Evolutionary conservation across 2,113 vertebrate species (phyloP), one percentile per base, ranked within the genome.

Genomic region (Gobius niger): DNA sequence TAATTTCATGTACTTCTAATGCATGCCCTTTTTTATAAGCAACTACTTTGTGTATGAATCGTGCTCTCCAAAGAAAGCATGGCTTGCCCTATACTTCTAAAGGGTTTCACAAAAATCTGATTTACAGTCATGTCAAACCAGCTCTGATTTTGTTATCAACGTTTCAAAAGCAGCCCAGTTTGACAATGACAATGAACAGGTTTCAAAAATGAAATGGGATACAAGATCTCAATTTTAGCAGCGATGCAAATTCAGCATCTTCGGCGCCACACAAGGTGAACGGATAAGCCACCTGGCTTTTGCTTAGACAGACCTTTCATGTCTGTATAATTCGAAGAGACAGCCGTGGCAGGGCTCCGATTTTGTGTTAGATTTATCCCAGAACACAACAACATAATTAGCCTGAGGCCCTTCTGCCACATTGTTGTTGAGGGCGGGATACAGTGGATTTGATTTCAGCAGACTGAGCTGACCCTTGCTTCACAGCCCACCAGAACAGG

Each of bases 131-230:
- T 54, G n/a, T 5, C 15, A 14, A 56, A 7, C 54, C 44, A 24
- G n/a, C 56, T 87, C 85, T 89, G 87, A 64, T 82, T 87, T 86
- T 78, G 72, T 80, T 83, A 87, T 88, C 80, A 87, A 53, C 60
- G 59, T 34, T 50, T 50, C 71, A 70, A 47, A 47, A 47, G n/a
- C 34, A 15, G 62, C 67, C 44, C 61, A 72, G 66, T 86, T 88
- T 85, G 83, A 87, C 83, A 82, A 70, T 77, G 70, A 84, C 14
- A 77, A 77, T 76, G 54, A 83, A 68, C 73, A 78, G 79, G 78
- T 84, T 68, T 87, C 54, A 73, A 85, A 85, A 80, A 70, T 69
- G 80, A 81, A 84, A 88, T 73, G 42, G 53, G 82, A 87, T 81
- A 82, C 42, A 61, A 62, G 82, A 67, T 77, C 75, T 74, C 72